Conservation (phyloP, 2,888 invertebrate genomes). For the Lithophane semibrunnea region DNA sequence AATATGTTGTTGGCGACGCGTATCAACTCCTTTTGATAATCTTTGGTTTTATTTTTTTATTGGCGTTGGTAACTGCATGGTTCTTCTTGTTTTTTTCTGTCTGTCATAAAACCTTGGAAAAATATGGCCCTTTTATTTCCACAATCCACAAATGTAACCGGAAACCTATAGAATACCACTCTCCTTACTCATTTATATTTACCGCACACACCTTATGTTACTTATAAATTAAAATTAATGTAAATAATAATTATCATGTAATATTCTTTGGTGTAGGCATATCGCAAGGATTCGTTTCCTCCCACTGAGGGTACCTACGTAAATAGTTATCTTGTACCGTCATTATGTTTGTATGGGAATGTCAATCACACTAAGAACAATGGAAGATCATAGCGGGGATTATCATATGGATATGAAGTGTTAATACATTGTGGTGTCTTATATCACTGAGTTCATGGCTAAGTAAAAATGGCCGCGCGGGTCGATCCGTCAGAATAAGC, state of each 20-base stretch:
- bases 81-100: background rate
- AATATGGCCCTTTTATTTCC: background rate
- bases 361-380: constrained; percentile 64
- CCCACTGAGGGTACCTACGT: constrained; percentile 61
- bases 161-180: constrained; percentile 30
- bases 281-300: constrained; percentile 56
- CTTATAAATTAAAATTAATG: constrained; percentile 43
- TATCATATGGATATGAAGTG: constrained; percentile 46
- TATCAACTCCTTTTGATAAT: background rate
- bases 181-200: constrained; percentile 23
- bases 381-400: constrained; percentile 55
- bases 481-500: too few relatives aligned
- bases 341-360: constrained; percentile 60
- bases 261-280: constrained; percentile 52
- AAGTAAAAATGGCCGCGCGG: too few relatives aligned
- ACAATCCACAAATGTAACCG: background rate
- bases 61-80: background rate
- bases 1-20: too few relatives aligned
- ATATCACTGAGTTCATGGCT: background rate
- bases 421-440: constrained; percentile 18
- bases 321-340: constrained; percentile 54
- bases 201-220: background rate
- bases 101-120: background rate
- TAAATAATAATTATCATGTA: constrained; percentile 43
- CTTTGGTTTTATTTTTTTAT: background rate